Percentiles rank a stretch among this genome's conserved stretches.
phyloP scores from a whole-genome alignment of 2,797 vertebrate genomes.

The Xenops minutus region DNA sequence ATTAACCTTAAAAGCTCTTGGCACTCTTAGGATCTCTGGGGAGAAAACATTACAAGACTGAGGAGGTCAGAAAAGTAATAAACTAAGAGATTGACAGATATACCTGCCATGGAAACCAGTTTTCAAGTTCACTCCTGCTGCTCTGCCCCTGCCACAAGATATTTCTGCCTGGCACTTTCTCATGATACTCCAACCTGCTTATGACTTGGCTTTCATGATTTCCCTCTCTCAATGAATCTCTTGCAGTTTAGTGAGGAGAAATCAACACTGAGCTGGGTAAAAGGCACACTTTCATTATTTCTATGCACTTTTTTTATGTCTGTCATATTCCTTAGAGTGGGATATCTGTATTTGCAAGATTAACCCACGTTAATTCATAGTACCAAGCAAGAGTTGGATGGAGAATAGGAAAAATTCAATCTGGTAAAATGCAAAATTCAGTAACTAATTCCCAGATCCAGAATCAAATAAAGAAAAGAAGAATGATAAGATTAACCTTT shows the following conservation, averaged over 20 bases:
- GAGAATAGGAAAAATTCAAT: not conserved
- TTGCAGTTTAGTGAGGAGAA: not conserved
- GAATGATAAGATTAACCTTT: not conserved
- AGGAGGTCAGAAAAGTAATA: not conserved
- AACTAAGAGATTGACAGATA: not conserved
- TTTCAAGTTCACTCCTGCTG: not conserved
- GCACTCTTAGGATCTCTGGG: not conserved
- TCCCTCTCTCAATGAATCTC: not conserved
- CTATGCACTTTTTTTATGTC: not conserved
- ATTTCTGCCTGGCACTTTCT: not conserved
- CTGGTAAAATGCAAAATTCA: not conserved
- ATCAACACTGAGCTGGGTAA: not conserved
- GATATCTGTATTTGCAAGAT: not conserved
- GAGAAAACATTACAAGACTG: not conserved
- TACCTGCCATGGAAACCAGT: not conserved
- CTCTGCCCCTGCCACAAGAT: accelerated
- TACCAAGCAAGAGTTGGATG: not conserved
- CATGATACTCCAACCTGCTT: not conserved
- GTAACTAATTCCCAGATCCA: not conserved
- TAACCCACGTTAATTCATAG: not conserved
- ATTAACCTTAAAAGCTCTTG: not conserved
- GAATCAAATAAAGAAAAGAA: not conserved
- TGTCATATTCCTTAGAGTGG: not conserved
- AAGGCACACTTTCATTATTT: not conserved
- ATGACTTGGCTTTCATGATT: not conserved